Base-by-base conservation (phyloP, 2,888 invertebrate species). In the Eretmocerus hayati region DNA sequence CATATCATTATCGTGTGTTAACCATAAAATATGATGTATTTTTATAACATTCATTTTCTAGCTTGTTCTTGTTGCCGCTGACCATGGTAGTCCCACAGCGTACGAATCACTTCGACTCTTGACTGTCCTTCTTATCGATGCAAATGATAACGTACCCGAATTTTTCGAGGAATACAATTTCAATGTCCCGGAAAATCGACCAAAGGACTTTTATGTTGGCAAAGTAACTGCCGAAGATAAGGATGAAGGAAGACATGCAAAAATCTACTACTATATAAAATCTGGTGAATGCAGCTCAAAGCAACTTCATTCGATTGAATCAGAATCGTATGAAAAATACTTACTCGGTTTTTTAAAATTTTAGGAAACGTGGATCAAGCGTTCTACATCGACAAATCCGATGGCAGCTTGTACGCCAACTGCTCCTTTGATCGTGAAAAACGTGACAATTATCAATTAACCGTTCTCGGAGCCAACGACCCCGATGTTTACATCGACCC, bases 401-500 rank as follows among this genome's bases (percentile, higher is more conserved):
- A 85, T 26, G 94, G 94, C 1, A 81, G 82, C 56, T 78, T 94
- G 44, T 84, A 81, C 58, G 82, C 90, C 2, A 87, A 87, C 59
- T 80, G 81, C 55, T 81, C 84, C 3, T 83, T 94, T 57, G 93
- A 94, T 68, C 80, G 90, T 50, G 93, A 94, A 72, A 75, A 78
- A 41, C 80, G 81, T 46, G 80, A 84, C 35, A 80, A 81, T 11
- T 93, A 90, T 65, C 74, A 81, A 3, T 74, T 94, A 32, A 83
- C 84, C 36, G 79, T 93, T 41, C 79, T 88, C 65, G 92, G 91
- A 0, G 87, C 88, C 56, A 91, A 90, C 62, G 87, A 87, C 64
- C 83, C 89, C 0, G 81, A 90, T 59, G 75, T 87, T 42, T 85
- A 85, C 58, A 72, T 79, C 69, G 75, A 59, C 65, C 74, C 44